Conservation (phyloP, 2,113 vertebrate species). For the Bubo blakistoni region DNA sequence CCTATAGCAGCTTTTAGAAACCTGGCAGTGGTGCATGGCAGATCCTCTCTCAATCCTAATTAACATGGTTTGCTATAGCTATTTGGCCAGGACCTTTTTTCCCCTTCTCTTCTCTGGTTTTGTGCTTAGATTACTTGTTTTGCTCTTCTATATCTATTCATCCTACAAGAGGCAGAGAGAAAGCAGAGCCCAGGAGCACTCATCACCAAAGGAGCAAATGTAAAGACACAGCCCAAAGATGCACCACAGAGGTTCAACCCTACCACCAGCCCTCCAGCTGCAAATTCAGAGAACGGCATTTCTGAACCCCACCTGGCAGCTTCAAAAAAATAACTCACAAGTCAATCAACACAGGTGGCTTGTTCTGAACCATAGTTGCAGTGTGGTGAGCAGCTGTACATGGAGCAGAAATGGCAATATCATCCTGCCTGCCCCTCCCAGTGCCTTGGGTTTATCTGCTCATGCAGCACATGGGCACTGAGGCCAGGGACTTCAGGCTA, state of each 20-base stretch:
- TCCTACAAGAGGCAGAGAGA: neutral
- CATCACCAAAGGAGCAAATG: neutral
- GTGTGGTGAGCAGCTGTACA: neutral
- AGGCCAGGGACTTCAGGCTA: neutral
- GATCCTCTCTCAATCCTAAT: neutral
- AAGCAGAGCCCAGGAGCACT: neutral
- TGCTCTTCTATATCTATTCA: neutral
- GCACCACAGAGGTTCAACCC: neutral
- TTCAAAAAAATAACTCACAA: neutral
- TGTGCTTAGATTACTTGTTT: neutral
- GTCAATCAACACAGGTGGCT: neutral
- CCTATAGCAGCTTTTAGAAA: neutral
- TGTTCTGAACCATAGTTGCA: neutral
- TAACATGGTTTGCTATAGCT: neutral
- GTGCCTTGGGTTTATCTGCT: neutral
- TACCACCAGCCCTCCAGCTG: neutral
- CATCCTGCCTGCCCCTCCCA: neutral
- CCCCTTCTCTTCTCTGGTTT: neutral
- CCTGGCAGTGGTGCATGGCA: neutral
- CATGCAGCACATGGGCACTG: rapidly evolving
- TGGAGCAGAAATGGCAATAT: rapidly evolving
- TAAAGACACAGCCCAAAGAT: neutral
- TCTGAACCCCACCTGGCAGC: neutral
- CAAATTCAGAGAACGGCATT: neutral
- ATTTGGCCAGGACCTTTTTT: neutral